Conservation (phyloP, 2,113 vertebrate species). For the Procapra przewalskii region DNA sequence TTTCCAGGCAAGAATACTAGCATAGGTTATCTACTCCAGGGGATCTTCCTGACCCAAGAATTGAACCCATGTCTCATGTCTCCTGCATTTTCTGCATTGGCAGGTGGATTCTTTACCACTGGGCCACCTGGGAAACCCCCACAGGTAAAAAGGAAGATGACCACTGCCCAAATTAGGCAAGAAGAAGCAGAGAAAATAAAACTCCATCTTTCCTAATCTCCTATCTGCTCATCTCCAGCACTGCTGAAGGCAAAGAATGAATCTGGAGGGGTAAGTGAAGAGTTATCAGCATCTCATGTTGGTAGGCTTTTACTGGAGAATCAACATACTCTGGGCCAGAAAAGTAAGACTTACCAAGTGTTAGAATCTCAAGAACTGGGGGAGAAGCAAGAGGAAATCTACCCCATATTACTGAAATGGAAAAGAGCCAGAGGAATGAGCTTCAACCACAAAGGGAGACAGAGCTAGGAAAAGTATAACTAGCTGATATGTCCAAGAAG, state of each 20-base stretch:
- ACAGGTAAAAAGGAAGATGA: neutral
- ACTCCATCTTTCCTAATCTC: neutral
- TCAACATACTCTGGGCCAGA: neutral
- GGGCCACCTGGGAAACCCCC: neutral
- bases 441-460: neutral
- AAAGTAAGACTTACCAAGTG: neutral
- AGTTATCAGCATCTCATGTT: neutral
- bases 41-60: neutral
- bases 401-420: neutral
- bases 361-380: neutral
- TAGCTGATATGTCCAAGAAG: neutral
- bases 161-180: neutral
- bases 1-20: neutral
- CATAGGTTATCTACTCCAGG: neutral
- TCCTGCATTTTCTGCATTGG: neutral
- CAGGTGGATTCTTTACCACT: neutral
- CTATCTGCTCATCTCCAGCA: neutral
- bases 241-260: neutral
- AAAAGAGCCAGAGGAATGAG: neutral
- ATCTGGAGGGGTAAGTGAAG: neutral
- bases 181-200: neutral
- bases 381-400: neutral
- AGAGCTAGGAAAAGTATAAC: neutral
- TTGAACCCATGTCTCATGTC: neutral
- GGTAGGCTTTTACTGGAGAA: neutral